These are phyloP conservation scores for Marcusenius ussheri DNA, from an alignment of 2,113 vertebrate species.

Conservation along the genomic window DNA sequence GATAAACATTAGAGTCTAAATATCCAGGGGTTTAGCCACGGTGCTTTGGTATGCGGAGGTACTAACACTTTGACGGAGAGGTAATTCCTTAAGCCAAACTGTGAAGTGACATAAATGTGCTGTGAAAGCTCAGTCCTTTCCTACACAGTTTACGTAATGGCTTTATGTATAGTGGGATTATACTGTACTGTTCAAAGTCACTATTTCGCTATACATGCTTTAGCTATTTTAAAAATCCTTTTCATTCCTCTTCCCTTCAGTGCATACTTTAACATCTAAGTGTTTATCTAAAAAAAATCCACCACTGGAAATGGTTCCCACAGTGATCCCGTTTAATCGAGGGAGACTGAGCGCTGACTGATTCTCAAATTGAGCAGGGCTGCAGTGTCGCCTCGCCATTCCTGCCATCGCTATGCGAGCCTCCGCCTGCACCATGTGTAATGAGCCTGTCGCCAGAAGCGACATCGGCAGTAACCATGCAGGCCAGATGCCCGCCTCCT, in stretches of 20 bases:
- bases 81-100: background rate
- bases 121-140: background rate
- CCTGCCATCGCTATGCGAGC: background rate
- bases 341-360: background rate
- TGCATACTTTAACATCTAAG: background rate
- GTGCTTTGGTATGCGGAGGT: background rate
- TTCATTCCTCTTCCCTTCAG: background rate
- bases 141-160: background rate
- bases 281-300: background rate
- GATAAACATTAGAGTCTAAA: background rate
- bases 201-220: background rate
- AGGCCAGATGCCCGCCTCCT: background rate
- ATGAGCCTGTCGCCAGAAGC: background rate
- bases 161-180: background rate
- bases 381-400: background rate
- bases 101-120: constrained; percentile 1
- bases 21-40: background rate
- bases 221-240: background rate
- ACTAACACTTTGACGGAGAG: background rate
- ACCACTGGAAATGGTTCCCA: background rate
- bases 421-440: background rate
- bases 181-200: background rate
- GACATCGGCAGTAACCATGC: background rate
- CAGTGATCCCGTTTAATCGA: background rate
- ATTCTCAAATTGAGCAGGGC: background rate